phyloP scores from a whole-genome alignment of 2,113 vertebrate species.

The Gadus macrocephalus region DNA sequence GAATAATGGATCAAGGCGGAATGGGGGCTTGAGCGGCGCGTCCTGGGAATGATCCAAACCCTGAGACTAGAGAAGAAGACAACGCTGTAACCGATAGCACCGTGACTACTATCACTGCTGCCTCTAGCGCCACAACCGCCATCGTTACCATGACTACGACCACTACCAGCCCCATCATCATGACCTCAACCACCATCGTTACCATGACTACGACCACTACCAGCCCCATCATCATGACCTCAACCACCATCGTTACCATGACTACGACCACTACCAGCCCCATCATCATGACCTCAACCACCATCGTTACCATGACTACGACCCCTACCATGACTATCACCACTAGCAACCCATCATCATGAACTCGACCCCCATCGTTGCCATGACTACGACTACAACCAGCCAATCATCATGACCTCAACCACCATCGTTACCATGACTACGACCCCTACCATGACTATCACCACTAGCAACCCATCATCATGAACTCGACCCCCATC shows the following conservation, averaged over 20 bases:
- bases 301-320: background rate
- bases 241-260: slow-evolving; percentile 38
- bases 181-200: background rate
- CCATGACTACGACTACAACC: too few species aligned
- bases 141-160: slow-evolving; percentile 48
- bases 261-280: slow-evolving; percentile 51
- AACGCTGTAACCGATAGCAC: slow-evolving; percentile 49
- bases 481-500: background rate
- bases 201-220: background rate
- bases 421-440: slow-evolving; percentile 14
- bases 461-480: background rate
- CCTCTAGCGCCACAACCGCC: background rate
- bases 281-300: slow-evolving; percentile 5
- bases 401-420: too few species aligned
- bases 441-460: slow-evolving; percentile 20
- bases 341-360: background rate
- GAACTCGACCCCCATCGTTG: slow-evolving; percentile 45
- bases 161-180: slow-evolving; percentile 32
- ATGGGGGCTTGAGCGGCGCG: slow-evolving; percentile 56
- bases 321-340: slow-evolving; percentile 8
- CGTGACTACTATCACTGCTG: slow-evolving; percentile 30
- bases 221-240: slow-evolving; percentile 24
- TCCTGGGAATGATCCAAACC: slow-evolving; percentile 54
- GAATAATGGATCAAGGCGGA: slow-evolving; percentile 73
- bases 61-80: slow-evolving; percentile 35